Conservation (phyloP, 2,113 vertebrate species). For the Lampris megalopsis region DNA sequence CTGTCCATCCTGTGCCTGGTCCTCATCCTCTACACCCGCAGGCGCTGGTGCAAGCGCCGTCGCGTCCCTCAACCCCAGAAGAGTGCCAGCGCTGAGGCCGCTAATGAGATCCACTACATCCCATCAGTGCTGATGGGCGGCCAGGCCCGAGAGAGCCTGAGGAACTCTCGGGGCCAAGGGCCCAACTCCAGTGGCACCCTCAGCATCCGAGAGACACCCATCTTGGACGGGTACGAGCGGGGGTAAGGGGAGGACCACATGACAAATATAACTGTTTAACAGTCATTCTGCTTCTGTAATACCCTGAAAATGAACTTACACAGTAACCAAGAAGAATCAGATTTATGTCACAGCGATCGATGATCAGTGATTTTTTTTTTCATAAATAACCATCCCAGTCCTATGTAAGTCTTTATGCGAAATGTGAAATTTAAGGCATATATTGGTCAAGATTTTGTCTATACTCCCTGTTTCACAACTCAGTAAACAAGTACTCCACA, state of each 20-base stretch:
- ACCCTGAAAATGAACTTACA: background rate
- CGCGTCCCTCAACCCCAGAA: constrained; percentile 98
- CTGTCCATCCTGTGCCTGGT: constrained; percentile 96
- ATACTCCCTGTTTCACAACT: too few species aligned
- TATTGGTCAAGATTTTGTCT: too few species aligned
- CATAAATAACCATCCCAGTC: background rate
- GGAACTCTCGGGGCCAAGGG: constrained; percentile 94
- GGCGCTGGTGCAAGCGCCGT: constrained; percentile 97
- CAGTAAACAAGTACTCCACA: too few species aligned
- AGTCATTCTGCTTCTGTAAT: background rate
- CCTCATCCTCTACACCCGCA: constrained; percentile 95
- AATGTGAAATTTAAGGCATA: too few species aligned
- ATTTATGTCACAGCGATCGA: background rate
- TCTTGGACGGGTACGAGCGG: constrained; percentile 89
- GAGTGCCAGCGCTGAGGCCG: constrained; percentile 95
- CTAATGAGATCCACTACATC: constrained; percentile 99
- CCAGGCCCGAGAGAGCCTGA: constrained; percentile 94
- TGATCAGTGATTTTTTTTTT: background rate
- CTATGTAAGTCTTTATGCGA: too few species aligned
- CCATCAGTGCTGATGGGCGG: constrained; percentile 96
- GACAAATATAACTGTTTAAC: too few species aligned
- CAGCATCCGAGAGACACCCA: constrained; percentile 97
- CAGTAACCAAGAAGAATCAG: background rate
- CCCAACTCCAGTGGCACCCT: constrained; percentile 96
- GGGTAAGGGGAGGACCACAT: background rate